Conservation (phyloP, 1,140 invertebrate genomes). For the Drosophila insularis region DNA sequence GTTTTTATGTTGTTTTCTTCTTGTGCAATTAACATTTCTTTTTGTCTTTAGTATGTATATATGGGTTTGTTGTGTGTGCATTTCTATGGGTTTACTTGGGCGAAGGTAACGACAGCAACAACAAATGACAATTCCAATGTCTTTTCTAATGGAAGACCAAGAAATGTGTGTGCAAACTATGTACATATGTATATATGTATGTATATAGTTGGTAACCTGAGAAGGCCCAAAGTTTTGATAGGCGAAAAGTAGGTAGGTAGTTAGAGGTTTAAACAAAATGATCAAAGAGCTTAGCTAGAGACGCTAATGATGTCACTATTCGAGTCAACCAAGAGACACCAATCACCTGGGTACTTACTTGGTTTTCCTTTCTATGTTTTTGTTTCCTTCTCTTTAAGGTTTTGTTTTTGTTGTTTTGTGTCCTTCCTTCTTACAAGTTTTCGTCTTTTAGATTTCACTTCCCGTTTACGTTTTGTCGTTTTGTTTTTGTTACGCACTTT, state of each 20-base stretch:
- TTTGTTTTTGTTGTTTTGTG: conserved; percentile 20
- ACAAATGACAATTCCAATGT: conserved; percentile 58
- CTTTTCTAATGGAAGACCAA: conserved; percentile 78
- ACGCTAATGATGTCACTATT: conserved; percentile 22
- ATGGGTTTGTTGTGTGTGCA: conserved; percentile 38
- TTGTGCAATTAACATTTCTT: conserved; percentile 66
- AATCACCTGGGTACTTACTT: conserved; percentile 5
- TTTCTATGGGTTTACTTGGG: conserved; percentile 64
- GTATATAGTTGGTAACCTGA: conserved; percentile 39
- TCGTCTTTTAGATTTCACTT: conserved; percentile 20
- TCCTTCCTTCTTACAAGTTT: too few species aligned
- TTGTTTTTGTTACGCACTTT: conserved; percentile 16
- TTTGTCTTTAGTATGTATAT: conserved; percentile 30
- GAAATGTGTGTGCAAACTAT: conserved; percentile 51
- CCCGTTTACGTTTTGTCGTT: conserved; percentile 12
- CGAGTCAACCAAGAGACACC: background rate
- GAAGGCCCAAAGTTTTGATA: conserved; percentile 60
- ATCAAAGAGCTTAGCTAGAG: conserved; percentile 2
- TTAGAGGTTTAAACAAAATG: conserved; percentile 18
- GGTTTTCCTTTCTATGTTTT: conserved; percentile 11
- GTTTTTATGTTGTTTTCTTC: conserved; percentile 14
- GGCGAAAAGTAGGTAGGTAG: conserved; percentile 23
- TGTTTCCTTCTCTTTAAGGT: conserved; percentile 9
- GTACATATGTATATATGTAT: too few species aligned
- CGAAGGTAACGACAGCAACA: conserved; percentile 36